Percentiles rank a stretch among this genome's conserved stretches.
Conservation (phyloP, 2,888 invertebrate genomes). For the Apoderus coryli region DNA sequence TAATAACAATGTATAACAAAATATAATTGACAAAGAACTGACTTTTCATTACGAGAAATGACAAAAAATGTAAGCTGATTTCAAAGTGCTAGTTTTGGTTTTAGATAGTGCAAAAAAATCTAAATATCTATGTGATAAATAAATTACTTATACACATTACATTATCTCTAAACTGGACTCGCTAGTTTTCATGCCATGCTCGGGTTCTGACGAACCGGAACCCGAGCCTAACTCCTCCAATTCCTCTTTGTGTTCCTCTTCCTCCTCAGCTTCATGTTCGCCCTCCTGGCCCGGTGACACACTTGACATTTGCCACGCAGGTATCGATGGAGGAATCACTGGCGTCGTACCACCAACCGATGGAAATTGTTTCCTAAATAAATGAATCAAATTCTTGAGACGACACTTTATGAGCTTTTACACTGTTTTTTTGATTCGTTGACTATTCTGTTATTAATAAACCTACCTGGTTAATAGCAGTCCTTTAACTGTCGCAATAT, state of each 20-base stretch:
- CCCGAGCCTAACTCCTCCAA: conserved; percentile 37
- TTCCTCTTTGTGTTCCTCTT: conserved; percentile 43
- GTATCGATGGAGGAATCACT: conserved; percentile 54
- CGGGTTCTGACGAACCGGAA: conserved; percentile 51
- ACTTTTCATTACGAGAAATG: too few species aligned
- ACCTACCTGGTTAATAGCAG: conserved; percentile 51
- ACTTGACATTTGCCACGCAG: conserved; percentile 65
- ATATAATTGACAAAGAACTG: too few species aligned
- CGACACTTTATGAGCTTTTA: neutral
- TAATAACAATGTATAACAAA: conserved; percentile 1
- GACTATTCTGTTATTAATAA: conserved; percentile 3
- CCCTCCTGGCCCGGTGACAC: conserved; percentile 34
- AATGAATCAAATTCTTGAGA: conserved; percentile 1
- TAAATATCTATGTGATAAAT: too few species aligned
- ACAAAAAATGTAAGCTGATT: too few species aligned
- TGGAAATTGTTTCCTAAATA: conserved; percentile 62
- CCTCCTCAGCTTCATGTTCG: conserved; percentile 30
- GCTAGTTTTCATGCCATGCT: conserved; percentile 59
- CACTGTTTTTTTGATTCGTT: neutral
- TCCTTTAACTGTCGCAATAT: conserved; percentile 58
- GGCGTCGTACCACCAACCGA: conserved; percentile 41
- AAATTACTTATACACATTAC: too few species aligned
- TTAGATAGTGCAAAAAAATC: too few species aligned
- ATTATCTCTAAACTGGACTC: conserved; percentile 63
- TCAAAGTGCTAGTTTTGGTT: too few species aligned